Evolutionary conservation across 2,888 invertebrate species (phyloP), one percentile per base, ranked within the genome.

Genomic region (Neoaliturus tenellus): DNA sequence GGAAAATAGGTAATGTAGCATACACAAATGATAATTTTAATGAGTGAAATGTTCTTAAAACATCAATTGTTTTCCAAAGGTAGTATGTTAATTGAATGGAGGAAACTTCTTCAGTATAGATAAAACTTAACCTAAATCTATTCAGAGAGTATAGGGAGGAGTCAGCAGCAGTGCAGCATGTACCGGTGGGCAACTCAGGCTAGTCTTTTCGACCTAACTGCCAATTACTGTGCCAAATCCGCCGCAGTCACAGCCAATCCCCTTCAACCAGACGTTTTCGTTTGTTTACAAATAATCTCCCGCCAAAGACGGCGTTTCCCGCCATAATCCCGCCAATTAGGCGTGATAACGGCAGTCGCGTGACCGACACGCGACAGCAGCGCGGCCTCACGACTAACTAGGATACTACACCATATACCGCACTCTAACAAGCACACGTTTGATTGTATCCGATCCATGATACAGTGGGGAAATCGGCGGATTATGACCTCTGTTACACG

Each of bases 311-410:
- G 75, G 25, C 41, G 75, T 28, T 41, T 75, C 44, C 48, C 75
- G 48, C 75, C 44, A 48, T 75, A 75, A 75, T 75, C 75, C 48
- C 35, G n/a, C 75, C 75, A 75, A 75, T 75, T 75, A 75, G 75
- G 28, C 25, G 75, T 14, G 75, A 48, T 75, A 75, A 44, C 41
- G 41, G 75, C 71, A 39, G 75, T 44, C 75, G 48, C 75, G 75
- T 75, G 75, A 48, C 48, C 75, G 31, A 10, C 75, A 48, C 48
- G 75, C 48, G 75, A 20, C 75, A 23, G 17, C 33, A 33, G 67
- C 39, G 69, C 28, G 10, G 33, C n/a, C 69, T 10, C 20, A 23
- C 35, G 69, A 39, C 69, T 33, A 33, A 67, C 67, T 55, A 55
- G 1, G 62, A 14, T 14, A 12, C 31, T 28, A 62, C n/a, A n/a